These are phyloP conservation scores for Phoebastria nigripes DNA, from an alignment of 2,797 vertebrate species.

Conservation along the genomic window DNA sequence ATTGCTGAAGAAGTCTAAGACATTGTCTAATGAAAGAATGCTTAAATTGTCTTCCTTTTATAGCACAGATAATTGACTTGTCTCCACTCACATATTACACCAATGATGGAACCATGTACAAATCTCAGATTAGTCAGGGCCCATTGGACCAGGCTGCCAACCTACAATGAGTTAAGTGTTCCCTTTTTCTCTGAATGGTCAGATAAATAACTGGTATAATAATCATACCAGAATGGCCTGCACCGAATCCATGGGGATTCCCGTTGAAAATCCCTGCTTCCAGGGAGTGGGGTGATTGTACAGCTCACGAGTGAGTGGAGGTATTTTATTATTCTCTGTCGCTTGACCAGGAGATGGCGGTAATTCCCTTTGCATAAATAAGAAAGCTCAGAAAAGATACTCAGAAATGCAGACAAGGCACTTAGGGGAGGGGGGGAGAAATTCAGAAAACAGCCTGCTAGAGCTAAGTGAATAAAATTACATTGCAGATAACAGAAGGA, in stretches of 20 bases:
- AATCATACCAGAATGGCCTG: background rate
- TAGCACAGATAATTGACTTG: background rate
- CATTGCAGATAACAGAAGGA: background rate
- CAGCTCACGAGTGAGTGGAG: background rate
- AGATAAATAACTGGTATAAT: background rate
- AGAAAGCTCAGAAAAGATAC: no score
- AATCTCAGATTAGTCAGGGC: background rate
- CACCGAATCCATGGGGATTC: background rate
- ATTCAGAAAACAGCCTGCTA: background rate
- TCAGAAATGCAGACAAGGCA: background rate
- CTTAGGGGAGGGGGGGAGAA: background rate
- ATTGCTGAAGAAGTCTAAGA: background rate
- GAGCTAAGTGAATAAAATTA: background rate
- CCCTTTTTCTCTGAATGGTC: background rate
- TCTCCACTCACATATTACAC: background rate
- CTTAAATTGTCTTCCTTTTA: background rate
- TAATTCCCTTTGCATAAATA: background rate
- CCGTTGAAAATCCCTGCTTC: background rate
- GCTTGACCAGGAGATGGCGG: slow-evolving; percentile 52
- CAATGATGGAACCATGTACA: background rate
- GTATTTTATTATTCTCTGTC: background rate
- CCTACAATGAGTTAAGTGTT: fast-evolving
- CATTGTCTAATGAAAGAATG: background rate
- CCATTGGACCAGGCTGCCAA: background rate
- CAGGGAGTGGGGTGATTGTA: background rate